These are phyloP conservation scores for Anarsia innoxiella DNA, from an alignment of 2,888 invertebrate genomes.

Conservation along the genomic window DNA sequence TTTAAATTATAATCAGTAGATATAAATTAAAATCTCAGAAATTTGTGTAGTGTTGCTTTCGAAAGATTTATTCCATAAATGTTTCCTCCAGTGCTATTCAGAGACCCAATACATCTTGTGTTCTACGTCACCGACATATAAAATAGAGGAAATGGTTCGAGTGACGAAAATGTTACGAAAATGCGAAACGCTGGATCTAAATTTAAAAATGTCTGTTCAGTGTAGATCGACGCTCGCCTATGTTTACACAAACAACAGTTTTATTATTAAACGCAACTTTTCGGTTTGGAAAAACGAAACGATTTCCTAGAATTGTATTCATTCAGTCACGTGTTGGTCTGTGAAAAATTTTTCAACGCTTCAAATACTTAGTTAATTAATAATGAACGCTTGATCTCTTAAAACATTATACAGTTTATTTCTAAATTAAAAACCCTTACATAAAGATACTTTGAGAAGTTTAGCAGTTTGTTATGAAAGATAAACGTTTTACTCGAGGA, in stretches of 20 bases:
- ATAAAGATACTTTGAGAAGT: not conserved
- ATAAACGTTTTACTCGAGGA: not conserved
- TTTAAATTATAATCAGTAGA: too few species aligned
- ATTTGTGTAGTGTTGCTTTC: too few species aligned
- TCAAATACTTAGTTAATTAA: not conserved
- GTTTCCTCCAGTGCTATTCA: too few species aligned
- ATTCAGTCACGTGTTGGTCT: not conserved
- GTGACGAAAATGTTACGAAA: conserved; percentile 22
- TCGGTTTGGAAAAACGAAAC: conserved; percentile 3
- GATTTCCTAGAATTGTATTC: conserved; percentile 3
- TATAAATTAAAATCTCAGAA: too few species aligned
- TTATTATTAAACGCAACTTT: conserved; percentile 12
- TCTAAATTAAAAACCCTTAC: not conserved
- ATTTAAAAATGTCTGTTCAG: conserved; percentile 19
- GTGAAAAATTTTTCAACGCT: not conserved
- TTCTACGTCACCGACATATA: not conserved
- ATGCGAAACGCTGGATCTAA: conserved; percentile 19
- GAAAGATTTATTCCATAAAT: too few species aligned
- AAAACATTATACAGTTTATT: not conserved
- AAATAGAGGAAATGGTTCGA: conserved; percentile 16
- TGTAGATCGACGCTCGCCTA: conserved; percentile 13
- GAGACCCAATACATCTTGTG: too few species aligned
- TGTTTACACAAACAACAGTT: conserved; percentile 16
- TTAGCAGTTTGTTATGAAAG: not conserved
- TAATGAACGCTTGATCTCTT: not conserved